These are phyloP conservation scores for Dasyurus viverrinus DNA, from an alignment of 2,113 vertebrate genomes.

Conservation along the genomic window DNA sequence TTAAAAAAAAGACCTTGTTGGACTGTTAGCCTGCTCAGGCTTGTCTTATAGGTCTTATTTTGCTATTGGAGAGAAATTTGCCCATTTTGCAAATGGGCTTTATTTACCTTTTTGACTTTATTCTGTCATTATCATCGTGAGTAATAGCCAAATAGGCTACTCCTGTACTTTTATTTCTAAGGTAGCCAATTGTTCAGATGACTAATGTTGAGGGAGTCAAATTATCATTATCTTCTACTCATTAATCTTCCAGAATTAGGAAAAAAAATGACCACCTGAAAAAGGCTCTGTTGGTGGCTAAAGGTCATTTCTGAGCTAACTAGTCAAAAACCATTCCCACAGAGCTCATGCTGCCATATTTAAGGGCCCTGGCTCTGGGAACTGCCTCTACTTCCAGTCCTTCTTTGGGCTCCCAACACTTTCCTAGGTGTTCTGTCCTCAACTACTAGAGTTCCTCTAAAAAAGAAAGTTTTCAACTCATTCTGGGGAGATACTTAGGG, in stretches of 20 bases:
- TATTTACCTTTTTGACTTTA: not conserved
- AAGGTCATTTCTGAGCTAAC: conserved; percentile 10
- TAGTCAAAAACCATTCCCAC: not conserved
- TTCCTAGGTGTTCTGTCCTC: not conserved
- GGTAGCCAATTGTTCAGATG: conserved; percentile 25
- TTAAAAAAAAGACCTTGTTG: not conserved
- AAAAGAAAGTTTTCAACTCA: not conserved
- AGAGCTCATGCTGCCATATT: not conserved
- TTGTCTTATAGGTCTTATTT: conserved; percentile 42
- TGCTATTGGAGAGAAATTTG: conserved; percentile 39
- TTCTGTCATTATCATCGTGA: not conserved
- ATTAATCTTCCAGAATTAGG: conserved; percentile 11
- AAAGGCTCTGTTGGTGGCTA: conserved; percentile 12
- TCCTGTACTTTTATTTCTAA: conserved; percentile 6
- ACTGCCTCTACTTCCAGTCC: no score
- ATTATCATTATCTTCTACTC: not conserved
- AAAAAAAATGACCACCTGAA: conserved; percentile 40
- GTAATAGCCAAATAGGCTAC: not conserved
- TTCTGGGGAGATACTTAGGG: not conserved
- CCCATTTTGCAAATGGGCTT: conserved; percentile 5
- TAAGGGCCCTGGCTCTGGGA: not conserved
- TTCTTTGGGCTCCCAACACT: not conserved
- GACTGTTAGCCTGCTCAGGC: conserved; percentile 45
- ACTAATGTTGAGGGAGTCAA: not conserved
- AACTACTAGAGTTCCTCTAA: not conserved